Conservation (phyloP, 2,888 invertebrate genomes). For the Mesopsocus fuscifrons region DNA sequence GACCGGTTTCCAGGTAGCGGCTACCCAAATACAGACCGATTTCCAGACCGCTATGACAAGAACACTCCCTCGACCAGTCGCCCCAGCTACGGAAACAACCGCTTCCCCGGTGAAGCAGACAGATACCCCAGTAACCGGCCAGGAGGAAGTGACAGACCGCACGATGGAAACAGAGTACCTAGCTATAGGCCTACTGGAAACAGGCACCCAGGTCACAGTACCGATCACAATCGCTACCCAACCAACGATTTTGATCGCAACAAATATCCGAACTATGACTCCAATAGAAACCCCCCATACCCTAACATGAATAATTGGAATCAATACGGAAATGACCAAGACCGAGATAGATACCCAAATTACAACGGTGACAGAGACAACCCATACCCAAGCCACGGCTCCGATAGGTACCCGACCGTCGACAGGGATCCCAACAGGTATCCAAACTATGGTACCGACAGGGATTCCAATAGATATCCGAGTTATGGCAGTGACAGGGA, state of each 20-base stretch:
- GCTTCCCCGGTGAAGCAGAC: neutral
- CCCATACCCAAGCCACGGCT: neutral
- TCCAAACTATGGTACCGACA: neutral
- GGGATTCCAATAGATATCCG: constrained; percentile 3
- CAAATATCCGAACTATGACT: neutral
- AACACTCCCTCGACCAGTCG: too few species aligned
- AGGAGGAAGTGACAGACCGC: neutral
- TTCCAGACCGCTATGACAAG: too few species aligned
- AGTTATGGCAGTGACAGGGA: neutral
- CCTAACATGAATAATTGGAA: neutral
- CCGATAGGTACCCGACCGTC: neutral
- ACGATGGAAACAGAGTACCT: neutral
- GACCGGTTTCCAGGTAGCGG: constrained; percentile 2
- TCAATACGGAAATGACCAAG: too few species aligned
- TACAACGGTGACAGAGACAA: neutral
- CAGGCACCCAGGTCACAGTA: neutral
- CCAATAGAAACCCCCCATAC: neutral
- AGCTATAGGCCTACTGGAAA: neutral
- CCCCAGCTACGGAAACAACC: too few species aligned
- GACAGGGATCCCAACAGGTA: neutral
- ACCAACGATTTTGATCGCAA: neutral
- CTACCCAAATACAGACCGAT: neutral
- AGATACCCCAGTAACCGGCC: neutral
- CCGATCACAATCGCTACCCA: neutral
- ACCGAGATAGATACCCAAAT: neutral